Conservation (phyloP, 2,797 vertebrate species). For the Cuculus canorus region DNA sequence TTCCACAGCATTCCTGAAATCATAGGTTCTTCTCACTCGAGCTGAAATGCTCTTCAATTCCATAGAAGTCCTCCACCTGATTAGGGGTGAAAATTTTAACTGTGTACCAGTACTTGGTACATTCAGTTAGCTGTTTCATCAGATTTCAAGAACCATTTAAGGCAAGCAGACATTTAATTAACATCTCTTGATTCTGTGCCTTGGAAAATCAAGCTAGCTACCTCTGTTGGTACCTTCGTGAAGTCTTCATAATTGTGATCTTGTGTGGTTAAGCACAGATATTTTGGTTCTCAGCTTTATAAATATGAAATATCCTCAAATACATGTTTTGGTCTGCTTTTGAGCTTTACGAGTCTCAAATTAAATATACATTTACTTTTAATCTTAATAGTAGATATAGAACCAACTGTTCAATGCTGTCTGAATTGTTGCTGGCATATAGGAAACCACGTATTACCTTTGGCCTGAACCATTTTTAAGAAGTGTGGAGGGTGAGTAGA, state of each 20-base stretch:
- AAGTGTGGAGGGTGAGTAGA: background rate
- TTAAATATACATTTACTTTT: slow-evolving; percentile 1
- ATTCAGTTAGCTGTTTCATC: background rate
- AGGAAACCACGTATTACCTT: slow-evolving; percentile 20
- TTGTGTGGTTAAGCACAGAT: background rate
- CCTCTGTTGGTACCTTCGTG: background rate
- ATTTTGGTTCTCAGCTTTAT: background rate
- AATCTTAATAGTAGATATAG: background rate
- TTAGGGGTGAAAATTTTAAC: background rate
- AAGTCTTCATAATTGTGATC: background rate
- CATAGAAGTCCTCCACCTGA: background rate
- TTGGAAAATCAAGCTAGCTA: background rate
- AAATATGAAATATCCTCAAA: background rate
- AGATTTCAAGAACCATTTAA: background rate
- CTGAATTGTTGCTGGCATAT: background rate
- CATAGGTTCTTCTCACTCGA: background rate
- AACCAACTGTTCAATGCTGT: slow-evolving; percentile 21
- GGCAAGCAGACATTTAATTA: background rate
- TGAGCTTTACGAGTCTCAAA: background rate
- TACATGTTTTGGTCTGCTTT: background rate
- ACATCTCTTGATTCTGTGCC: background rate
- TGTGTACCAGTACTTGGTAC: background rate
- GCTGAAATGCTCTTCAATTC: background rate
- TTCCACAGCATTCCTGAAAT: background rate
- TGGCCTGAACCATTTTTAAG: slow-evolving; percentile 33